Base-by-base conservation (phyloP, 2,797 vertebrate genomes). In the Oceanodroma leucorhoa region DNA sequence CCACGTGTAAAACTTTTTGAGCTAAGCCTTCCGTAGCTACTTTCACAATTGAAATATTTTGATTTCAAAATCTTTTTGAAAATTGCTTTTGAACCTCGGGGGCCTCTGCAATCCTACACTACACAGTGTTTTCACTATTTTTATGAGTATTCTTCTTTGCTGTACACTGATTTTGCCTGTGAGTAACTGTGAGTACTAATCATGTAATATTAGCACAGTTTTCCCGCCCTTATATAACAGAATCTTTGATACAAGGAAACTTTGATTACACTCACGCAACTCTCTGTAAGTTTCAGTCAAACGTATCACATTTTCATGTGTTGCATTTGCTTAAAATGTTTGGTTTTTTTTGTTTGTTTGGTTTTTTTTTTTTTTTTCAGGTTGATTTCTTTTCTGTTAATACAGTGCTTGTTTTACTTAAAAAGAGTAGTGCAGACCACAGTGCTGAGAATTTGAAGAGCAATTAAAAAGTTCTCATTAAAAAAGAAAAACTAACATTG, bases 1-100 rank as follows among this genome's bases (percentile, higher is more conserved):
- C 3, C 27, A 22, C 0, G 0, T 15, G 48, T 41, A 73, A 86
- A 67, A 11, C 2, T 6, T 90, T n/a, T 41, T 40, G 10, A 9
- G 43, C 7, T 87, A 40, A 55, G 58, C 7, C 9, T 64, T 53
- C 46, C 36, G 32, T 26, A 43, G 32, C 7, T 64, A 7, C 30
- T 73, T 61, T n/a, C 12, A 65, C 21, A 66, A 34, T 62, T 77
- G 36, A 36, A 36, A 36, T 36, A 7, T 36, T 36, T 36, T 36
- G 36, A 36, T 36, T 36, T 36, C 36, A 36, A 36, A 36, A 36
- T 36, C 36, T 36, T 36, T 36, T 36, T 36, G 36, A 36, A 36
- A 36, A 36, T 36, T 83, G 22, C 21, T 48, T 83, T 89, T 48
- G 36, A 89, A 62, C 5, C 5, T 70, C 41, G 19, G 15, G 5